phyloP scores from a whole-genome alignment of 2,113 vertebrate genomes.

The Baryphthengus martii region DNA sequence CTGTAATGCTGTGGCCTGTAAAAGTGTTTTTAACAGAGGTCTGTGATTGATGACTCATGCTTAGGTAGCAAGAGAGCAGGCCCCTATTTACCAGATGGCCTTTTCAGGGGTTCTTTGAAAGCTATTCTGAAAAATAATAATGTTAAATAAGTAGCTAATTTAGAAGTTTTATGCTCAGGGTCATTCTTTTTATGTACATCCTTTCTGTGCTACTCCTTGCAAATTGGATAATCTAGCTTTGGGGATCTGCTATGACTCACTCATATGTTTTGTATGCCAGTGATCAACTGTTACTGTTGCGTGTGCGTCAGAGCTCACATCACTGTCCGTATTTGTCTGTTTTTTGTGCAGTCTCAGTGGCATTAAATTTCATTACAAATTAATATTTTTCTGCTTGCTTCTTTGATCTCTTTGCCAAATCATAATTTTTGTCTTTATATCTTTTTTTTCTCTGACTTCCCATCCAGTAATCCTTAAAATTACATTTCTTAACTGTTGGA shows the following conservation, averaged over 20 bases:
- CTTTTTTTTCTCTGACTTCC: background rate
- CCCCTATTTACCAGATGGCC: background rate
- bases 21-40: background rate
- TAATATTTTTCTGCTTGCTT: background rate
- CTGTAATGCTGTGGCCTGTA: background rate
- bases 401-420: background rate
- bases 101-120: background rate
- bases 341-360: background rate
- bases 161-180: background rate
- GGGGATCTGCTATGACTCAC: background rate
- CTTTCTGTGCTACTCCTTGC: background rate
- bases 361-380: constrained; percentile 12
- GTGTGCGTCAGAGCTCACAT: background rate
- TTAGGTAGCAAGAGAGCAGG: background rate
- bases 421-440: background rate
- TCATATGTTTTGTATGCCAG: background rate
- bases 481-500: background rate
- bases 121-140: background rate
- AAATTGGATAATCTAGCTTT: background rate
- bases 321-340: background rate
- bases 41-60: background rate
- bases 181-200: background rate
- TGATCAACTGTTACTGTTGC: background rate
- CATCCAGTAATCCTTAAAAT: background rate
- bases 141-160: background rate